Evolutionary conservation across 37 sponge, comb jelly and placozoan species (phyloP), one percentile per base, ranked within the genome.

Genomic region (Bolinopsis microptera): DNA sequence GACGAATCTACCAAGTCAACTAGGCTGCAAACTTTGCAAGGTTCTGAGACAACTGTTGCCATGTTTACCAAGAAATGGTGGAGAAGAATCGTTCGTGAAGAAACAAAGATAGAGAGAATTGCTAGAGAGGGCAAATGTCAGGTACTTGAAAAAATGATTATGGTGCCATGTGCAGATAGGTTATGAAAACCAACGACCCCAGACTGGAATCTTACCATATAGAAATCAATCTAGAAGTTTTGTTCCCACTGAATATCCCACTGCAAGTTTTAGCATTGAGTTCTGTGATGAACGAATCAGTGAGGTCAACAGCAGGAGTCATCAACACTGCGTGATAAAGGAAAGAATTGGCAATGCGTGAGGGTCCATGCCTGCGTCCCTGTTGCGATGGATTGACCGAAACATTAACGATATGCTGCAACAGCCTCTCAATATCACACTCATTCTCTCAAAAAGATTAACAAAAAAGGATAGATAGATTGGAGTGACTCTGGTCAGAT

Each of bases 371-470:
- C 36, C 61, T 86, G 3, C 25, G 90, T 3, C 90, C 90, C 8
- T 86, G 90, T 27, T 86, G 61, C 40, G 90, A 39, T 86, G 90
- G 90, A 86, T 86, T 27, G 90, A 86, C 61, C 3, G 90, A 27
- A 86, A 86, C 61, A 21, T 86, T 0, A 38, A 22, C 1, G 90
- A 86, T 86, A 34, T 86, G 61, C 48, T 86, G 26, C 90, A 86
- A 27, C 24, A 22, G 90, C 37, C 30, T 39, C 61, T 23, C 90
- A 86, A 39, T 41, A 39, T 39, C 41, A 41, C 26, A 86, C 90
- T n/a, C 24, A 39, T 39, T 41, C 61, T 26, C 39, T 48, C 35
- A 40, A 39, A 0, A 41, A 39, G 3, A 48, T 86, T 16, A 28
- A 86, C 90, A 86, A 38, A 39, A 39, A 86, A 41, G 90, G 90